These are phyloP conservation scores for Ctenopoma kingsleyae DNA, from an alignment of 2,797 vertebrate species.

Conservation along the genomic window DNA sequence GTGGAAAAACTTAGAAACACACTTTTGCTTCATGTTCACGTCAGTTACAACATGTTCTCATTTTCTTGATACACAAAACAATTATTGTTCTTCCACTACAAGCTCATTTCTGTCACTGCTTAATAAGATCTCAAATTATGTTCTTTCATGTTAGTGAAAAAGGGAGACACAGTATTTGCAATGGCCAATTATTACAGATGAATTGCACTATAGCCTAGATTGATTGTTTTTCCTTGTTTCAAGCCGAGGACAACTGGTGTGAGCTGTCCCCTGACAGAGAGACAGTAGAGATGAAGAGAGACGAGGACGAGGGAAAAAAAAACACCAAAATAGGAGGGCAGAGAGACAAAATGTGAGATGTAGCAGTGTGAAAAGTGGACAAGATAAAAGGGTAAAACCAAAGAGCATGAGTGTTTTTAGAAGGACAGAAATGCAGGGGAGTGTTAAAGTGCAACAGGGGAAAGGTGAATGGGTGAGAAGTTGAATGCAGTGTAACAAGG, in stretches of 20 bases:
- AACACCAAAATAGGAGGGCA: constrained; percentile 9
- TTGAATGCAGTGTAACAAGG: constrained; percentile 47
- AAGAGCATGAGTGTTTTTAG: constrained; percentile 5
- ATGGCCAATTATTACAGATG: constrained; percentile 34
- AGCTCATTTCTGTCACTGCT: constrained; percentile 27
- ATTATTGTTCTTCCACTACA: constrained; percentile 20
- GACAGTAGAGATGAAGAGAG: constrained; percentile 35
- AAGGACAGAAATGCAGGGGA: constrained; percentile 26
- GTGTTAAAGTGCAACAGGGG: constrained; percentile 34
- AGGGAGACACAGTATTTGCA: constrained; percentile 11
- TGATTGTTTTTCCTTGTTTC: constrained; percentile 45
- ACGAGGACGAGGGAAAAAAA: constrained; percentile 22
- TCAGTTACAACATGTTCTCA: not conserved
- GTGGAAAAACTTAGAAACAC: constrained; percentile 19
- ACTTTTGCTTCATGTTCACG: constrained; percentile 2
- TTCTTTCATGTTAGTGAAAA: constrained; percentile 13
- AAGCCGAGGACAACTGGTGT: constrained; percentile 42
- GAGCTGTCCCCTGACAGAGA: constrained; percentile 39
- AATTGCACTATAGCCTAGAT: constrained; percentile 19
- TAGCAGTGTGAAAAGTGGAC: constrained; percentile 26
- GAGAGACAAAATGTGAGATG: constrained; percentile 5
- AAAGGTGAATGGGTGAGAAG: constrained; percentile 51
- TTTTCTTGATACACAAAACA: not conserved
- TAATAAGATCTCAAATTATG: constrained; percentile 3
- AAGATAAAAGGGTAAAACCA: constrained; percentile 7